Evolutionary conservation across 37 sponge, comb jelly and placozoan species (phyloP).

Genomic region (Bolinopsis microptera): DNA sequence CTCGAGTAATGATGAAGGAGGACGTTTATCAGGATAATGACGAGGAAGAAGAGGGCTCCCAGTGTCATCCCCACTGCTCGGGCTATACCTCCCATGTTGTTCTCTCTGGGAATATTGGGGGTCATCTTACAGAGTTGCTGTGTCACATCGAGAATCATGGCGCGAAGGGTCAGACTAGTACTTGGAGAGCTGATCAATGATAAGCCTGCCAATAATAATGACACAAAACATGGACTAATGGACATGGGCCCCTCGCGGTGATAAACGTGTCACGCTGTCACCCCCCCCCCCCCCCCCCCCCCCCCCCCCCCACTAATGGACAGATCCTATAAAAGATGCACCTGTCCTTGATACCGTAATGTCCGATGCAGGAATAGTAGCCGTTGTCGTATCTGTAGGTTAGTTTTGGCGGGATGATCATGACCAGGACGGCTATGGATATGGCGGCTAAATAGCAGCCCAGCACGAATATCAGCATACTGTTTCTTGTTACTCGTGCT

Average conservation of each 20-base stretch:
- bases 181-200: too few relatives aligned
- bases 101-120: background rate
- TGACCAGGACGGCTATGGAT: background rate
- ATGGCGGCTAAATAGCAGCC: background rate
- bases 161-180: too few relatives aligned
- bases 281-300: too few relatives aligned
- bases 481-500: background rate
- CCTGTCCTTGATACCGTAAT: too few relatives aligned
- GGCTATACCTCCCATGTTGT: background rate
- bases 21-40: constrained; percentile 3
- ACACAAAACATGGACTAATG: too few relatives aligned
- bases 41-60: constrained; percentile 33
- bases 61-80: constrained; percentile 19
- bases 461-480: background rate
- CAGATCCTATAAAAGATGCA: too few relatives aligned
- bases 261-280: too few relatives aligned
- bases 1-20: constrained; percentile 54
- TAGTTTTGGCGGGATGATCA: background rate
- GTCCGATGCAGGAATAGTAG: constrained; percentile 58
- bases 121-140: background rate
- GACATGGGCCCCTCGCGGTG: too few relatives aligned
- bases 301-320: too few relatives aligned
- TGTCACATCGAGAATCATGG: too few relatives aligned
- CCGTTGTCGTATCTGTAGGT: constrained; percentile 37
- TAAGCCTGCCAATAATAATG: too few relatives aligned